A percentile compares a stretch with the other conserved stretches of the same genome.
Conservation (phyloP, 2,797 vertebrate species). For the Lagodon rhomboides region DNA sequence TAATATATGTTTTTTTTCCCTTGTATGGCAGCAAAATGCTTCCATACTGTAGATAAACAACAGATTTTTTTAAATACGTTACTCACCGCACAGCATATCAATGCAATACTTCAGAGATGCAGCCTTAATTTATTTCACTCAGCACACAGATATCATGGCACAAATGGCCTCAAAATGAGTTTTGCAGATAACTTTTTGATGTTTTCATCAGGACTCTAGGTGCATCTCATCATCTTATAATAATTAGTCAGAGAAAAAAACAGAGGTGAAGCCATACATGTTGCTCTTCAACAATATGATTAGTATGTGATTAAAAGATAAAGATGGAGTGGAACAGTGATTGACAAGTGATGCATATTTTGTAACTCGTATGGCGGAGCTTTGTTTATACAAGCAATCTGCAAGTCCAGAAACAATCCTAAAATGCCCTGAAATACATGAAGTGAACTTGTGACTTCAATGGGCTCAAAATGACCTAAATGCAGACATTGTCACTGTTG, state of each 20-base stretch:
- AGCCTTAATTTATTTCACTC: not conserved
- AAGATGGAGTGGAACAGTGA: not conserved
- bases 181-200: conserved; percentile 31
- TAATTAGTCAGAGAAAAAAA: conserved; percentile 23
- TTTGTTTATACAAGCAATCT: not conserved
- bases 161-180: conserved; percentile 36
- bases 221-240: conserved; percentile 14
- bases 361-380: not conserved
- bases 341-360: not conserved
- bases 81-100: conserved; percentile 7
- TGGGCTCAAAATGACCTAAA: not conserved
- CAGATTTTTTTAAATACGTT: not conserved
- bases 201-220: conserved; percentile 24
- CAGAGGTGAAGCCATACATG: not conserved
- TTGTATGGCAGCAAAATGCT: not conserved
- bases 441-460: not conserved
- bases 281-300: conserved; percentile 17
- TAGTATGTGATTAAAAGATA: conserved; percentile 6
- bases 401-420: no score
- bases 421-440: not conserved
- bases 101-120: not conserved
- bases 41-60: conserved; percentile 6
- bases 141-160: conserved; percentile 15
- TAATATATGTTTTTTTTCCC: not conserved
- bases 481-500: not conserved